Conservation (phyloP, 2,797 vertebrate genomes). For the Percopsis omiscomaycus region DNA sequence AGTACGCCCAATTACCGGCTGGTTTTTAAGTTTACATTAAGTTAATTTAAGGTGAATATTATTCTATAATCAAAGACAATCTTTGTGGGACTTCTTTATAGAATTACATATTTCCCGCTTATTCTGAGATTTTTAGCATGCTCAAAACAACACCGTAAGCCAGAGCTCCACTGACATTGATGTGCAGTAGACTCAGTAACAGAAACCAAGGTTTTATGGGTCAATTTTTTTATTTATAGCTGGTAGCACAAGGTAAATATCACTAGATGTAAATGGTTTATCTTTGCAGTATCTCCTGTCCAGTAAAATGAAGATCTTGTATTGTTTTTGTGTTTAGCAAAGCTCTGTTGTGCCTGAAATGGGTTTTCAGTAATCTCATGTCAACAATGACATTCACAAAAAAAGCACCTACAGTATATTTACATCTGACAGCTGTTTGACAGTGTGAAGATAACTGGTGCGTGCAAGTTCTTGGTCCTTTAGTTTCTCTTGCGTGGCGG, state of each 20-base stretch:
- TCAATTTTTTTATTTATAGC: slow-evolving; percentile 56
- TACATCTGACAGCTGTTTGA: neutral
- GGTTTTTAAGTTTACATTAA: slow-evolving; percentile 27
- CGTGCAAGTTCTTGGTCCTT: neutral
- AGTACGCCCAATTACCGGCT: slow-evolving; percentile 22
- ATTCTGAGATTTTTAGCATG: slow-evolving; percentile 53
- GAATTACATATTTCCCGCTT: slow-evolving; percentile 20
- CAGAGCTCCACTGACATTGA: slow-evolving; percentile 42
- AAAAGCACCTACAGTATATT: neutral
- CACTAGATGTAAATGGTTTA: slow-evolving; percentile 52
- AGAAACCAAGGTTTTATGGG: slow-evolving; percentile 47
- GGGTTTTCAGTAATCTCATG: slow-evolving; percentile 24
- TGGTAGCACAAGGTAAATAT: slow-evolving; percentile 60
- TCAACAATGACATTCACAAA: slow-evolving; percentile 20
- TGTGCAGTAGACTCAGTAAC: slow-evolving; percentile 50
- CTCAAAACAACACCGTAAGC: slow-evolving; percentile 53
- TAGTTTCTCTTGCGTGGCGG: neutral
- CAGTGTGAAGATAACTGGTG: neutral
- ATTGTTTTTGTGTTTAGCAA: neutral
- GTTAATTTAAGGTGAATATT: slow-evolving; percentile 20
- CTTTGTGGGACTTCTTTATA: no score
- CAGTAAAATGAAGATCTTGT: no score
- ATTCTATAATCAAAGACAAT: neutral
- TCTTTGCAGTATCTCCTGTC: no score
- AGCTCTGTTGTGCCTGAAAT: slow-evolving; percentile 23